Percentiles rank a stretch among this genome's conserved stretches.
These are phyloP conservation scores for Drosophila prosaltans DNA, from an alignment of 1,140 invertebrate species.

Conservation along the genomic window DNA sequence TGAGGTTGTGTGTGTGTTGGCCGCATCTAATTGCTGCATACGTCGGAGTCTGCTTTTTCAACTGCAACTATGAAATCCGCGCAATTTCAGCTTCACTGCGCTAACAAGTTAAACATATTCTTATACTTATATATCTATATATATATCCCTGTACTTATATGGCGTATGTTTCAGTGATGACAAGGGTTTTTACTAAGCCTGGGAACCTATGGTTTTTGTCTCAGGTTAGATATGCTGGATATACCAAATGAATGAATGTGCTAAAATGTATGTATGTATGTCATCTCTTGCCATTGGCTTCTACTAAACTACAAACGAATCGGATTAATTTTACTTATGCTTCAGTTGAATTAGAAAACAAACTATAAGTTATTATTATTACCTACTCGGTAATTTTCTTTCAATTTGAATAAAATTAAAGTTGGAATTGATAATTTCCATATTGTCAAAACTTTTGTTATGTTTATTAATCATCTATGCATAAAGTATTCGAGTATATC, in stretches of 20 bases:
- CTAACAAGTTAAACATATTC: slow-evolving; percentile 81
- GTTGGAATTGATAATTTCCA: no score
- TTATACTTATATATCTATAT: slow-evolving; percentile 20
- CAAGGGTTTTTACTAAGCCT: slow-evolving; percentile 60
- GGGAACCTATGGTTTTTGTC: slow-evolving; percentile 67
- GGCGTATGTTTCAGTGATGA: slow-evolving; percentile 60
- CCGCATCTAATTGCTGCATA: slow-evolving; percentile 80
- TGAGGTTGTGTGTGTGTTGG: slow-evolving; percentile 43
- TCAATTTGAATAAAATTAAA: no score
- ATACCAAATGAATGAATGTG: neutral
- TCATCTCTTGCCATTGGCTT: neutral
- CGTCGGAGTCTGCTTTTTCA: slow-evolving; percentile 29
- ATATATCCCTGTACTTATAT: slow-evolving; percentile 35
- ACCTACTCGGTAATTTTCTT: no score
- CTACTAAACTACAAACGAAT: neutral
- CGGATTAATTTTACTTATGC: neutral
- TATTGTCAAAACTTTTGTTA: no score
- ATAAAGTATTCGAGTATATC: no score
- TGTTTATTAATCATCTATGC: no score
- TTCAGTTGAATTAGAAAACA: no score
- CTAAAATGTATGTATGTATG: neutral
- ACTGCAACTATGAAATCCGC: slow-evolving; percentile 9
- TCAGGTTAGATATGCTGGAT: slow-evolving; percentile 12
- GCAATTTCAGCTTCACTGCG: slow-evolving; percentile 50
- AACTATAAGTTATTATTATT: no score